These are phyloP conservation scores for Lagenorhynchus albirostris DNA, from an alignment of 2,113 vertebrate genomes.

Conservation along the genomic window DNA sequence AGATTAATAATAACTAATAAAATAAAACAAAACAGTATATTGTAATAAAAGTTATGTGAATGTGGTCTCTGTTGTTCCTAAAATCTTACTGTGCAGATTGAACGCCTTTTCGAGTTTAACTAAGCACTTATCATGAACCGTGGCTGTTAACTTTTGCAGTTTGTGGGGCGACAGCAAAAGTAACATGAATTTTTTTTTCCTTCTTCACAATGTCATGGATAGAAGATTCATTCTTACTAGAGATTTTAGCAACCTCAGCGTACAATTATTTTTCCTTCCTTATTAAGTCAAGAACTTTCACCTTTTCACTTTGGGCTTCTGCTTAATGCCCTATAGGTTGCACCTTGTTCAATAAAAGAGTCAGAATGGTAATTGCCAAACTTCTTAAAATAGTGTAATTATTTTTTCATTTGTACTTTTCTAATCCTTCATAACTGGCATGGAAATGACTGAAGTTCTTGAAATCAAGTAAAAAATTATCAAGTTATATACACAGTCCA, in stretches of 20 bases:
- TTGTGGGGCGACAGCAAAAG: neutral
- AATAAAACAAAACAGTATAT: neutral
- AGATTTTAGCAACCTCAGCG: neutral
- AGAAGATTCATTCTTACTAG: neutral
- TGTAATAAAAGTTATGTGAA: neutral
- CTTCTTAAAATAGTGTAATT: neutral
- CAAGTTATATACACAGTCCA: neutral
- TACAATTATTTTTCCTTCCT: neutral
- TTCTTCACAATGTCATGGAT: neutral
- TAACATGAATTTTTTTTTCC: neutral
- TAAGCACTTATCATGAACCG: neutral
- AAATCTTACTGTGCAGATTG: neutral
- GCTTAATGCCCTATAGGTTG: neutral
- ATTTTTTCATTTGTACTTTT: neutral
- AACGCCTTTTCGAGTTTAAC: neutral
- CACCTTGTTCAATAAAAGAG: neutral
- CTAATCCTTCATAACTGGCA: neutral
- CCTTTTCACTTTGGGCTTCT: neutral
- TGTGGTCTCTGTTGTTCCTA: neutral
- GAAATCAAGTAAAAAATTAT: slow-evolving; percentile 3
- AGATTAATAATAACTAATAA: neutral
- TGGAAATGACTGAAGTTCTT: neutral
- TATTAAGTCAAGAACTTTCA: neutral
- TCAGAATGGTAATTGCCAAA: neutral
- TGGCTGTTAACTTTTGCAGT: neutral